A percentile compares a stretch with the other conserved stretches of the same genome.
phyloP scores from a whole-genome alignment of 2,888 invertebrate species.

The Gastrophysa polygoni region DNA sequence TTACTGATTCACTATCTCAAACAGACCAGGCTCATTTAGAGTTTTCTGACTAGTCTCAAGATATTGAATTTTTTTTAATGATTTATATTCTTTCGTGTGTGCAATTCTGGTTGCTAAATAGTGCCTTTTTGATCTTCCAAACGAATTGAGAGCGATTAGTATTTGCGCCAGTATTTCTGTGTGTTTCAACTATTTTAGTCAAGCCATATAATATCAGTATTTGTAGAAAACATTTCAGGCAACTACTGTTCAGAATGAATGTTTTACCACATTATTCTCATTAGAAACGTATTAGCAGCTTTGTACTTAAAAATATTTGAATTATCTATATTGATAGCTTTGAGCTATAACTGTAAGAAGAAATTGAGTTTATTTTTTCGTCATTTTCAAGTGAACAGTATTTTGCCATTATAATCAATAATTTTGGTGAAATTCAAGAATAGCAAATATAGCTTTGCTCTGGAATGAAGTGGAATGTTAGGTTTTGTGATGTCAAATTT shows the following conservation, averaged over 20 bases:
- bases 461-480: background rate
- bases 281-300: background rate
- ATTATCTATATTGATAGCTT: too few species aligned
- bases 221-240: background rate
- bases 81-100: background rate
- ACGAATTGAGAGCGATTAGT: background rate
- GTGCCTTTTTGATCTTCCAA: background rate
- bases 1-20: constrained; percentile 84
- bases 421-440: background rate
- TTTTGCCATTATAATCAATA: background rate
- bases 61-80: too few species aligned
- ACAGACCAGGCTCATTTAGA: constrained; percentile 82
- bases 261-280: too few species aligned
- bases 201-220: background rate
- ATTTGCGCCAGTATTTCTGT: background rate
- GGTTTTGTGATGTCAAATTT: background rate
- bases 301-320: background rate
- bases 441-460: background rate
- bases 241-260: too few species aligned
- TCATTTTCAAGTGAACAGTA: background rate
- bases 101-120: background rate
- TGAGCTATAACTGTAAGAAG: too few species aligned
- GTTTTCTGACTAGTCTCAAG: constrained; percentile 21
- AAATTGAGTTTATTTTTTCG: too few species aligned
- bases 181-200: background rate